These are phyloP conservation scores for Molorchus minor DNA, from an alignment of 2,888 invertebrate species.

Conservation along the genomic window DNA sequence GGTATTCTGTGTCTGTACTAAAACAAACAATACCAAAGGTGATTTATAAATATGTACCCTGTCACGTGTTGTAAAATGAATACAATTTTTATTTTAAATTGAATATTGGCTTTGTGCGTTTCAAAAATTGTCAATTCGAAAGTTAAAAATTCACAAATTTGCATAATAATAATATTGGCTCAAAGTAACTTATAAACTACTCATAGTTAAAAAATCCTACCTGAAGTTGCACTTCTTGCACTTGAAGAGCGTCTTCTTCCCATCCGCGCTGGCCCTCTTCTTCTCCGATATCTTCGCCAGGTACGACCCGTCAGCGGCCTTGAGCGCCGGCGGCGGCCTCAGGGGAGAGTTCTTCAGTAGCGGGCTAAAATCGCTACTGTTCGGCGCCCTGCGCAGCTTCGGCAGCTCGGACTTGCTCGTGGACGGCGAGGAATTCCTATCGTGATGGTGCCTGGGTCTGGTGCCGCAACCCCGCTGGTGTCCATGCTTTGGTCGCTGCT, in stretches of 20 bases:
- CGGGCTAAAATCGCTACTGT: conserved; percentile 52
- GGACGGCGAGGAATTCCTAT: conserved; percentile 49
- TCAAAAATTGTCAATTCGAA: too few relatives aligned
- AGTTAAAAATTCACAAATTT: too few relatives aligned
- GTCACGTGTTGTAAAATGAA: too few relatives aligned
- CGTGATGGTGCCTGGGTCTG: conserved; percentile 54
- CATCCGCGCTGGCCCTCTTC: conserved; percentile 65
- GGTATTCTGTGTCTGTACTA: too few relatives aligned
- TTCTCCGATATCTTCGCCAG: conserved; percentile 57
- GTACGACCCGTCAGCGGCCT: conserved; percentile 68
- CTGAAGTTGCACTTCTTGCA: conserved; percentile 91
- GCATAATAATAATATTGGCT: too few relatives aligned
- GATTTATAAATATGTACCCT: too few relatives aligned
- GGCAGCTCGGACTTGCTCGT: conserved; percentile 49
- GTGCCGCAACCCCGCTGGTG: conserved; percentile 62
- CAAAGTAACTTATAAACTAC: too few relatives aligned
- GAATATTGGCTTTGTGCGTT: too few relatives aligned
- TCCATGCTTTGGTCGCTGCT: conserved; percentile 57
- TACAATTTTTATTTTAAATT: too few relatives aligned
- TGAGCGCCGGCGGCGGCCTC: conserved; percentile 67
- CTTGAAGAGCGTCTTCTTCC: conserved; percentile 83
- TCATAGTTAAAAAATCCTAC: too few relatives aligned
- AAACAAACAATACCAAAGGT: too few relatives aligned
- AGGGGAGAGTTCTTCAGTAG: conserved; percentile 50
- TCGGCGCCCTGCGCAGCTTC: conserved; percentile 48